These are phyloP conservation scores for Tetramorium parvispinum DNA, from an alignment of 1,140 invertebrate species.

Conservation along the genomic window DNA sequence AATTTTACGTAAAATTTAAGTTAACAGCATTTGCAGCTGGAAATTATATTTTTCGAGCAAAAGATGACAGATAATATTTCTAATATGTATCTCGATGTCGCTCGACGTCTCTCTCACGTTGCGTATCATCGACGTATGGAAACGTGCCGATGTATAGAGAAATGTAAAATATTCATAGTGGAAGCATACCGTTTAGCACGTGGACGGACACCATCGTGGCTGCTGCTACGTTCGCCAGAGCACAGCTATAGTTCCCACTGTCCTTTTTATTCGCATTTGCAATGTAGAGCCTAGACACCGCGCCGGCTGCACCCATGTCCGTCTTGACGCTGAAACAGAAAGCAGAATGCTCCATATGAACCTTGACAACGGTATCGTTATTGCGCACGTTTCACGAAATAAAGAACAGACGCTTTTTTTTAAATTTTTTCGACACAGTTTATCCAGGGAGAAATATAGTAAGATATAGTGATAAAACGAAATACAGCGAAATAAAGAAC, in stretches of 20 bases:
- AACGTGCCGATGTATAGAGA: not conserved
- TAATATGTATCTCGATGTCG: not conserved
- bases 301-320: constrained; percentile 91
- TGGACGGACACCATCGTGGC: constrained; percentile 92
- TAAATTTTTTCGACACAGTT: not conserved
- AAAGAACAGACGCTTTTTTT: not conserved
- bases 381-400: not conserved
- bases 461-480: not conserved
- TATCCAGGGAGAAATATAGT: not conserved
- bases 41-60: not conserved
- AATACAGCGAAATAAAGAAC: not conserved
- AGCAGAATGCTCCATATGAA: constrained; percentile 44
- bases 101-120: not conserved
- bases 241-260: constrained; percentile 95
- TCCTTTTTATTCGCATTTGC: constrained; percentile 93
- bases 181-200: constrained; percentile 91
- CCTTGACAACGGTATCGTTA: not conserved
- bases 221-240: constrained; percentile 91
- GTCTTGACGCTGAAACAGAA: constrained; percentile 91
- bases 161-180: not conserved
- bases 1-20: not conserved
- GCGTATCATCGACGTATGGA: not conserved
- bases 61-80: not conserved
- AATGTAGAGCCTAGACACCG: constrained; percentile 92
- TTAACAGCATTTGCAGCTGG: not conserved